These are phyloP conservation scores for Mystacornis crossleyi DNA, from an alignment of 2,113 vertebrate species.

Conservation along the genomic window DNA sequence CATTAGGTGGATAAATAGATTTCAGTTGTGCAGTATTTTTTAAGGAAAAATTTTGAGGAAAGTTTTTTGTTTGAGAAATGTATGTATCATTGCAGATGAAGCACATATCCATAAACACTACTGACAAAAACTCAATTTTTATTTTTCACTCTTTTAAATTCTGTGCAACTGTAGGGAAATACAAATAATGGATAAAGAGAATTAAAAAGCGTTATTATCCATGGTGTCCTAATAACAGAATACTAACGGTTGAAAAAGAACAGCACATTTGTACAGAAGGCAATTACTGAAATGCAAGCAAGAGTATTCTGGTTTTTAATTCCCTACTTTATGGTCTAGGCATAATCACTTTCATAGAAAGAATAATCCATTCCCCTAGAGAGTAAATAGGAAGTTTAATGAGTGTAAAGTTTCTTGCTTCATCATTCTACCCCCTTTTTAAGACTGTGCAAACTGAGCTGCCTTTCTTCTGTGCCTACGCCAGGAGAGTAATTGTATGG, in stretches of 20 bases:
- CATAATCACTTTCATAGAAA: background rate
- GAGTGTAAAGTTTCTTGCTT: background rate
- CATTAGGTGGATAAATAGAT: background rate
- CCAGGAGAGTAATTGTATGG: background rate
- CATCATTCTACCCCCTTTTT: background rate
- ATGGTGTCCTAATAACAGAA: background rate
- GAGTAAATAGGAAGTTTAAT: background rate
- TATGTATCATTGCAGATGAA: background rate
- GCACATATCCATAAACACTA: background rate
- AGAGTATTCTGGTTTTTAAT: background rate
- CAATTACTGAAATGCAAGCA: conserved; percentile 1
- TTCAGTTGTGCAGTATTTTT: background rate
- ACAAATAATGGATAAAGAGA: background rate
- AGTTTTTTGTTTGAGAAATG: background rate
- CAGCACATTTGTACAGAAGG: background rate
- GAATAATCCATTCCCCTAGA: background rate
- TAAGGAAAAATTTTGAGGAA: background rate
- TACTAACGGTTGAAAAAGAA: background rate
- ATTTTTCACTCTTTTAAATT: background rate
- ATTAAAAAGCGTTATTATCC: background rate
- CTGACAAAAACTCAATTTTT: background rate
- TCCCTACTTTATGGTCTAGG: background rate
- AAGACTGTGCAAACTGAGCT: background rate
- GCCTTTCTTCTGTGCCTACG: background rate
- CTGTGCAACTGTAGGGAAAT: background rate